These are phyloP conservation scores for Biston betularia DNA, from an alignment of 2,888 invertebrate species.

Conservation along the genomic window DNA sequence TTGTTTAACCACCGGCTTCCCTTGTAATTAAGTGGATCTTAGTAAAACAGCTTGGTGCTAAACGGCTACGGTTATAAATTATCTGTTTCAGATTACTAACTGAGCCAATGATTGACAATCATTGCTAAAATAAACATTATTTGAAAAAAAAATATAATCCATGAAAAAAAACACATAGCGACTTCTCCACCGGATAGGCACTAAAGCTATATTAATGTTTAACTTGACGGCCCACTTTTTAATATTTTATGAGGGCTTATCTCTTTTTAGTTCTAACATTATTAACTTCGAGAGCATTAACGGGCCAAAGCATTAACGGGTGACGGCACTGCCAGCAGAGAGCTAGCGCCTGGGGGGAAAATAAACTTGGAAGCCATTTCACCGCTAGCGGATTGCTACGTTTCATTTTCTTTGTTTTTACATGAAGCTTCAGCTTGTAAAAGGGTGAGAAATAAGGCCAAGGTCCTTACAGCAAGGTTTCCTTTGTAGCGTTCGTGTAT, in stretches of 20 bases:
- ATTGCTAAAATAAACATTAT: too few relatives aligned
- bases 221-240: constrained; percentile 23
- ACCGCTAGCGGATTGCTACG: constrained; percentile 42
- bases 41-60: constrained; percentile 10
- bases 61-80: constrained; percentile 1
- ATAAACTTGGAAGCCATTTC: constrained; percentile 48
- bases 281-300: constrained; percentile 31
- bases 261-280: constrained; percentile 26
- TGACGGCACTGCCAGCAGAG: constrained; percentile 16
- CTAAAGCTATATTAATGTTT: constrained; percentile 19
- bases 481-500: constrained; percentile 17
- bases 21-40: constrained; percentile 15
- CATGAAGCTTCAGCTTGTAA: constrained; percentile 21
- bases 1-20: not conserved
- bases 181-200: constrained; percentile 3
- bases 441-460: constrained; percentile 23
- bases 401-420: constrained; percentile 34
- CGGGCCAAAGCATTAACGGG: constrained; percentile 32
- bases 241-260: constrained; percentile 22
- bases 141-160: not conserved
- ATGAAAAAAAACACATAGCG: constrained; percentile 15
- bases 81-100: constrained; percentile 18
- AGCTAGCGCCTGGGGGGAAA: constrained; percentile 33
- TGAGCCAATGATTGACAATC: too few relatives aligned
- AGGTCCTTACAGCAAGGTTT: constrained; percentile 22